These are phyloP conservation scores for Plemyria rubiginata DNA, from an alignment of 2,888 invertebrate genomes.

Conservation along the genomic window DNA sequence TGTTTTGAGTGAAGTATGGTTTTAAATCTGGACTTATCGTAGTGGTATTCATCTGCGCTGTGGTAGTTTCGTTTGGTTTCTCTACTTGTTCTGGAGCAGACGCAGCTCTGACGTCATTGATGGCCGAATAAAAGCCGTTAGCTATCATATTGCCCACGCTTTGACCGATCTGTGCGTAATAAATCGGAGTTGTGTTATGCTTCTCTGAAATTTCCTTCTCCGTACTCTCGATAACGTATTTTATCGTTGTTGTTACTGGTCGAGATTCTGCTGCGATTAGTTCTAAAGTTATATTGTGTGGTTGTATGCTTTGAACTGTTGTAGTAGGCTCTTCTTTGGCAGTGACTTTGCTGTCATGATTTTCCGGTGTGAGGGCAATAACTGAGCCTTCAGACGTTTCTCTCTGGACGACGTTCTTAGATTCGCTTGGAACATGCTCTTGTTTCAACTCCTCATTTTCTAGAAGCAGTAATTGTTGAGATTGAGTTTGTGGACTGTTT, in stretches of 20 bases:
- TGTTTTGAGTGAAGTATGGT: slow-evolving; percentile 57
- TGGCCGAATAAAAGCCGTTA: slow-evolving; percentile 82
- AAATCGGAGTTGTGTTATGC: slow-evolving; percentile 69
- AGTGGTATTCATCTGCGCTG: slow-evolving; percentile 49
- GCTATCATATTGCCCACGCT: slow-evolving; percentile 68
- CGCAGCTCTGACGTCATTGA: slow-evolving; percentile 86
- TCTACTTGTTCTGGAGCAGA: slow-evolving; percentile 86
- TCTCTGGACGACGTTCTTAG: slow-evolving; percentile 71
- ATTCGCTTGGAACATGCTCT: slow-evolving; percentile 55
- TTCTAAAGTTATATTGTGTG: slow-evolving; percentile 61
- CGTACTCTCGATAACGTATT: slow-evolving; percentile 62
- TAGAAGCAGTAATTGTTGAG: slow-evolving; percentile 57
- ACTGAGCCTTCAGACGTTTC: slow-evolving; percentile 69
- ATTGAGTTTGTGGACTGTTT: slow-evolving; percentile 46
- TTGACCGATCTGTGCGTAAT: slow-evolving; percentile 78
- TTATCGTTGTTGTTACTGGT: slow-evolving; percentile 63
- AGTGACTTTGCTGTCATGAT: slow-evolving; percentile 57
- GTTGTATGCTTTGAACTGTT: slow-evolving; percentile 38
- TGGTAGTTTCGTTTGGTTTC: slow-evolving; percentile 76
- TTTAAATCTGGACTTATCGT: slow-evolving; percentile 58
- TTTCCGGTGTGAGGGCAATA: slow-evolving; percentile 63
- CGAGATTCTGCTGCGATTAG: slow-evolving; percentile 57
- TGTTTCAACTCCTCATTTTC: slow-evolving; percentile 67
- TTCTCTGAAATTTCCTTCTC: slow-evolving; percentile 44
- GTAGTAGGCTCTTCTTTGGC: slow-evolving; percentile 60